Evolutionary conservation across 2,797 vertebrate genomes (phyloP).

Genomic region (Coranthus polyacanthus): DNA sequence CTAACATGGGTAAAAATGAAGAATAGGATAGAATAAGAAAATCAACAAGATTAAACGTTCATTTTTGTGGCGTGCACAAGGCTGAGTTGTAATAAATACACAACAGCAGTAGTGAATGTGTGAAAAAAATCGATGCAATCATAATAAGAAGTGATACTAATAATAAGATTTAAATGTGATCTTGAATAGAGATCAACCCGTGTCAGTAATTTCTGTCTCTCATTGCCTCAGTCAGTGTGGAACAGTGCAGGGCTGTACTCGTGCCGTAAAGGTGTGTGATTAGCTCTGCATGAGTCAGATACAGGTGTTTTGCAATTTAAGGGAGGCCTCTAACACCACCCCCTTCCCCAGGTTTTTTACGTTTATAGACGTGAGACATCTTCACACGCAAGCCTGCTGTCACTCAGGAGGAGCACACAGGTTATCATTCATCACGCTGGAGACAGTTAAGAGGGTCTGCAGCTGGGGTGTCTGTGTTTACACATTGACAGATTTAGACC

Average conservation of each 20-base stretch:
- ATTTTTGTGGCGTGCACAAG: too few relatives aligned
- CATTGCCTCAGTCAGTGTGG: slow-evolving; percentile 14
- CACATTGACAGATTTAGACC: slow-evolving; percentile 56
- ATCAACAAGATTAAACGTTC: too few relatives aligned
- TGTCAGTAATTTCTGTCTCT: background rate
- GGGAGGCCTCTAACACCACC: slow-evolving; percentile 70
- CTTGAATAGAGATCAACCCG: background rate
- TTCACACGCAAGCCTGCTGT: slow-evolving; percentile 80
- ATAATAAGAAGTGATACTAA: background rate
- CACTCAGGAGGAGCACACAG: slow-evolving; percentile 50
- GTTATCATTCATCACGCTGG: slow-evolving; percentile 54
- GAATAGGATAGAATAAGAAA: too few relatives aligned
- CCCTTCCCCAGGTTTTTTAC: slow-evolving; percentile 67
- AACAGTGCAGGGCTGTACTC: slow-evolving; percentile 41
- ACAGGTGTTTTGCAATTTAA: slow-evolving; percentile 84
- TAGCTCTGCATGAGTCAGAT: slow-evolving; percentile 80
- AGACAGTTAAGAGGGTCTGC: slow-evolving; percentile 58
- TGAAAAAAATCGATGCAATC: too few relatives aligned
- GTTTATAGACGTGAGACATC: slow-evolving; percentile 74
- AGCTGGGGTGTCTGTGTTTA: slow-evolving; percentile 57
- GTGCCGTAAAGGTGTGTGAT: slow-evolving; percentile 71
- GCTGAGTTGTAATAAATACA: too few relatives aligned
- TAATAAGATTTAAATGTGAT: background rate
- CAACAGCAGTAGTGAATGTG: too few relatives aligned
- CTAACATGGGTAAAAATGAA: too few relatives aligned